These are phyloP conservation scores for Eledone cirrhosa DNA, from an alignment of 2,888 invertebrate species.

Conservation along the genomic window DNA sequence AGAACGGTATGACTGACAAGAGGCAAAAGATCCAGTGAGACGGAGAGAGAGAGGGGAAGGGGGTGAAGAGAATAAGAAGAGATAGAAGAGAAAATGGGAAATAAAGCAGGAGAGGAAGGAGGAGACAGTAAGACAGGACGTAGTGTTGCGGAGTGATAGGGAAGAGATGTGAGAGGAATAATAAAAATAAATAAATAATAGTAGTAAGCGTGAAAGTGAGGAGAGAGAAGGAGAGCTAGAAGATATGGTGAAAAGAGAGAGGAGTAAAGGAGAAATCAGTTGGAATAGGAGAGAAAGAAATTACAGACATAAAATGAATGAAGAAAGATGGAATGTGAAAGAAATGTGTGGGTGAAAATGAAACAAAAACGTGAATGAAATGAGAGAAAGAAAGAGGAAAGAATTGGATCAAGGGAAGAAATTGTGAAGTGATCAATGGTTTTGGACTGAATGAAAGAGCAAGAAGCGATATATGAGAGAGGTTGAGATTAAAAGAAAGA, in stretches of 20 bases:
- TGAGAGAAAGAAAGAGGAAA: background rate
- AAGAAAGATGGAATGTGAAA: background rate
- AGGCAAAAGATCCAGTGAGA: conserved; percentile 10
- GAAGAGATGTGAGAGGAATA: background rate
- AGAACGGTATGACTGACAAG: background rate
- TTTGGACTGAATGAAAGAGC: background rate
- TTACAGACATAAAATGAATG: background rate
- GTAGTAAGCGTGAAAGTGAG: background rate
- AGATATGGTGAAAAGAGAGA: background rate
- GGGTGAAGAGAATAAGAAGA: background rate
- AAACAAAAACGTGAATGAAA: background rate
- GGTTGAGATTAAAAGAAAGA: background rate
- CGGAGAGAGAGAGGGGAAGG: conserved; percentile 25
- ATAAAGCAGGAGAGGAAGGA: background rate
- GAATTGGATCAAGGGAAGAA: background rate
- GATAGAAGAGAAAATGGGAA: background rate
- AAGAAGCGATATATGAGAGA: background rate
- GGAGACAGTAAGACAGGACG: no score
- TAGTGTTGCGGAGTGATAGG: background rate
- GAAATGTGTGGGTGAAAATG: background rate
- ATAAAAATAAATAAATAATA: background rate
- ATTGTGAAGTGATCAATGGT: background rate
- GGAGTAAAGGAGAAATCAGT: background rate
- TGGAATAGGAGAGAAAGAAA: background rate
- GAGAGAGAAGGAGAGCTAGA: background rate